A percentile compares a stretch with the other conserved stretches of the same genome.
Conservation (phyloP, 2,113 vertebrate species). For the Tachysurus vachellii region DNA sequence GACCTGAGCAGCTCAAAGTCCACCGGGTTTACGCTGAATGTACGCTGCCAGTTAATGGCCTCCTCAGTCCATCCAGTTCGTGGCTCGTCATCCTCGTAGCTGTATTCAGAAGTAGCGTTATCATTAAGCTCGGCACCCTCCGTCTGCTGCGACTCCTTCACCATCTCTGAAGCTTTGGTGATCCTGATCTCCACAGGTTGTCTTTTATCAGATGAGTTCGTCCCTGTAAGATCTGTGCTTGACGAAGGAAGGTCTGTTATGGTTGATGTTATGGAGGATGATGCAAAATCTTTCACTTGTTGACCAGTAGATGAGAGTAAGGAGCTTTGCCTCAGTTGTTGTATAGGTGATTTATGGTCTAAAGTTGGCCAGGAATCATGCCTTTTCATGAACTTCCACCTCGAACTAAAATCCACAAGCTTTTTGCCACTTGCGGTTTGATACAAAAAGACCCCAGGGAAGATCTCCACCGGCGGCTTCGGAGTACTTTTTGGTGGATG, state of each 20-base stretch:
- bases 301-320: constrained; percentile 5
- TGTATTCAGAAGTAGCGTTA: constrained; percentile 83
- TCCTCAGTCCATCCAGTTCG: constrained; percentile 85
- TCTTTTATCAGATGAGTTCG: constrained; percentile 65
- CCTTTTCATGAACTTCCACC: constrained; percentile 42
- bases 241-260: constrained; percentile 26
- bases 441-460: constrained; percentile 83
- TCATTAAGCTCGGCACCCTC: constrained; percentile 72
- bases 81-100: constrained; percentile 81
- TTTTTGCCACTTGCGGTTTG: constrained; percentile 74
- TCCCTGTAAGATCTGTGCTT: constrained; percentile 4
- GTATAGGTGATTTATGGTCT: constrained; percentile 44
- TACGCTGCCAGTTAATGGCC: constrained; percentile 95
- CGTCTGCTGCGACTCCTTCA: constrained; percentile 66
- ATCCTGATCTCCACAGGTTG: constrained; percentile 53
- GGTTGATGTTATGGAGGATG: constrained; percentile 7
- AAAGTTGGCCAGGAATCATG: constrained; percentile 51
- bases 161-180: constrained; percentile 78
- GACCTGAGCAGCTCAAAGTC: constrained; percentile 96
- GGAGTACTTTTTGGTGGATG: constrained; percentile 70
- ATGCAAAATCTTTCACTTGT: not conserved
- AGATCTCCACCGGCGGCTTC: constrained; percentile 70
- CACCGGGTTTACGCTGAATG: constrained; percentile 89
- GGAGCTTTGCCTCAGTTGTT: constrained; percentile 15
- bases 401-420: constrained; percentile 73